These are phyloP conservation scores for Calonectris borealis DNA, from an alignment of 2,113 vertebrate species.

Conservation along the genomic window DNA sequence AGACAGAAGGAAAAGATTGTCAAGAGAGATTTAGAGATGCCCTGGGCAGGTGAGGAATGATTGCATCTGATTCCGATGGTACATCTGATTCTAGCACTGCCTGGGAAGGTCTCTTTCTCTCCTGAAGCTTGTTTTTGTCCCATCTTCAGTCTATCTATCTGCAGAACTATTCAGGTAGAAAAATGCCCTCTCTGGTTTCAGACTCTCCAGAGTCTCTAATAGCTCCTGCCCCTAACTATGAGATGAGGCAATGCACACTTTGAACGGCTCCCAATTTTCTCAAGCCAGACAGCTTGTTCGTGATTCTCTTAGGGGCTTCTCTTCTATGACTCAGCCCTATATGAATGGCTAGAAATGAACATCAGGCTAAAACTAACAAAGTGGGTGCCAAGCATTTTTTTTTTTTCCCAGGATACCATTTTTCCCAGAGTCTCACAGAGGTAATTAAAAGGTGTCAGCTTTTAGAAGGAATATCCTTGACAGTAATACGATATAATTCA, in stretches of 20 bases:
- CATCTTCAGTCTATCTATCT: neutral
- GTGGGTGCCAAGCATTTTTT: conserved; percentile 27
- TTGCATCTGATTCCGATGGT: neutral
- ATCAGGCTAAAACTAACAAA: conserved; percentile 55
- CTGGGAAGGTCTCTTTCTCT: neutral
- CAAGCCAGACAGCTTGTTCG: conserved; percentile 10
- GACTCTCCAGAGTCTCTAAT: neutral
- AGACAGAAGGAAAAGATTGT: conserved; percentile 60
- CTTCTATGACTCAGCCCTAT: conserved; percentile 49
- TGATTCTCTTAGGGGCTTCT: conserved; percentile 1
- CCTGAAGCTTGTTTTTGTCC: neutral
- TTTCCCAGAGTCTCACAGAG: conserved; percentile 14
- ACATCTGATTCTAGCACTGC: neutral
- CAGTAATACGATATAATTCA: conserved; percentile 52
- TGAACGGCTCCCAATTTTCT: conserved; percentile 30
- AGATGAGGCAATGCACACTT: neutral
- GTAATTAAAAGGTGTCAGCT: conserved; percentile 65
- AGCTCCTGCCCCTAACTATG: neutral
- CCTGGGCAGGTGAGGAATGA: conserved; percentile 16
- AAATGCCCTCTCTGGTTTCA: neutral
- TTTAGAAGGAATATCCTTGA: conserved; percentile 48
- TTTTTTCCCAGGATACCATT: neutral
- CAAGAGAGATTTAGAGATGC: conserved; percentile 50
- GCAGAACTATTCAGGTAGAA: neutral
- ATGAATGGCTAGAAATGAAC: conserved; percentile 27